phyloP scores from a whole-genome alignment of 1,140 invertebrate genomes.

The Anastrepha ludens region DNA sequence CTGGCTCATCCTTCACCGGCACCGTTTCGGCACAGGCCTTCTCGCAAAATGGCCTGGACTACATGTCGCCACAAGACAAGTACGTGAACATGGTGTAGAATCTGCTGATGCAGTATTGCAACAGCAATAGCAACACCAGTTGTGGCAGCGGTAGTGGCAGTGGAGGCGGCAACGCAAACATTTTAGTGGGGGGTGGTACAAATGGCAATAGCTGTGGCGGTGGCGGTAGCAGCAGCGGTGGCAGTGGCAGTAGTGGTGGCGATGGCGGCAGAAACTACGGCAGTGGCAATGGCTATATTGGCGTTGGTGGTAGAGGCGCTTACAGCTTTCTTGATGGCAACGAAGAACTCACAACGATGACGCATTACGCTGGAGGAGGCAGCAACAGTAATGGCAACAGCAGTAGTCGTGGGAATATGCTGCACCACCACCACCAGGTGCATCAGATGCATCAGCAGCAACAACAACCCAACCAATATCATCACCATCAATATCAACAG shows the following conservation, averaged over 20 bases:
- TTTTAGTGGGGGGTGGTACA: neutral
- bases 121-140: slow-evolving; percentile 61
- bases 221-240: neutral
- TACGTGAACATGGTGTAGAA: slow-evolving; percentile 75
- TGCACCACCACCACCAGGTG: neutral
- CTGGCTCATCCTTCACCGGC: slow-evolving; percentile 70
- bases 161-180: neutral
- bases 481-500: neutral
- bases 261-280: neutral
- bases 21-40: slow-evolving; percentile 73
- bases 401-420: neutral
- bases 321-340: slow-evolving; percentile 7
- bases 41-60: slow-evolving; percentile 73
- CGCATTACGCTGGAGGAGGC: neutral
- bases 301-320: neutral
- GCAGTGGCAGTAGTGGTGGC: neutral
- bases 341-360: neutral
- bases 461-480: neutral
- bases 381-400: neutral
- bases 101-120: slow-evolving; percentile 72
- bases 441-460: neutral
- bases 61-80: slow-evolving; percentile 74
- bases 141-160: slow-evolving; percentile 60
- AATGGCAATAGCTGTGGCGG: neutral
- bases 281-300: neutral